Conservation (phyloP, 2,888 invertebrate species). For the Napeogenes sylphis region DNA sequence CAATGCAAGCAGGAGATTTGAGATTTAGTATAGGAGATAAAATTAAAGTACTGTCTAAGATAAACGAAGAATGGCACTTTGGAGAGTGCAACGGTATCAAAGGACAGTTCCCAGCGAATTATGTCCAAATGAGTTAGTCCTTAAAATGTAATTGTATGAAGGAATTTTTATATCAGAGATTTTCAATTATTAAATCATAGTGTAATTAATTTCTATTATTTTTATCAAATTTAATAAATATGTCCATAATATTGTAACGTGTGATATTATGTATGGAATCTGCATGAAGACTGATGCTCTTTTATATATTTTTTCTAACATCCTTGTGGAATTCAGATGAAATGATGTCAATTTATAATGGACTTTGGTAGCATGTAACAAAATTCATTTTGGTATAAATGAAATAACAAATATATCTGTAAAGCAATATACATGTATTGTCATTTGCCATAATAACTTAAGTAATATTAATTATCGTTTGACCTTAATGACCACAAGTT, state of each 20-base stretch:
- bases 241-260: conserved; percentile 8
- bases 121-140: conserved; percentile 79
- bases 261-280: conserved; percentile 19
- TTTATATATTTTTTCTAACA: conserved; percentile 18
- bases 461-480: conserved; percentile 19
- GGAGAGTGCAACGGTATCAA: conserved; percentile 81
- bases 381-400: neutral
- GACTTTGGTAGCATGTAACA: neutral
- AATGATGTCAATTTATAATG: neutral
- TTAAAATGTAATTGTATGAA: conserved; percentile 32
- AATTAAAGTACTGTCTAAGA: conserved; percentile 81
- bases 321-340: neutral
- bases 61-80: conserved; percentile 87
- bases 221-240: conserved; percentile 5
- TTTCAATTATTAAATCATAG: conserved; percentile 2
- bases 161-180: neutral
- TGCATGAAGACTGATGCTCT: conserved; percentile 26
- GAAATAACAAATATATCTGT: neutral
- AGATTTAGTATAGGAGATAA: conserved; percentile 56
- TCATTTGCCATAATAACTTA: conserved; percentile 29
- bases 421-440: neutral
- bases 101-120: conserved; percentile 89
- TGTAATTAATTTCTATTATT: conserved; percentile 16
- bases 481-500: conserved; percentile 12
- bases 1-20: conserved; percentile 73